Conservation (phyloP, 2,797 vertebrate genomes). For the Streptopelia turtur region DNA sequence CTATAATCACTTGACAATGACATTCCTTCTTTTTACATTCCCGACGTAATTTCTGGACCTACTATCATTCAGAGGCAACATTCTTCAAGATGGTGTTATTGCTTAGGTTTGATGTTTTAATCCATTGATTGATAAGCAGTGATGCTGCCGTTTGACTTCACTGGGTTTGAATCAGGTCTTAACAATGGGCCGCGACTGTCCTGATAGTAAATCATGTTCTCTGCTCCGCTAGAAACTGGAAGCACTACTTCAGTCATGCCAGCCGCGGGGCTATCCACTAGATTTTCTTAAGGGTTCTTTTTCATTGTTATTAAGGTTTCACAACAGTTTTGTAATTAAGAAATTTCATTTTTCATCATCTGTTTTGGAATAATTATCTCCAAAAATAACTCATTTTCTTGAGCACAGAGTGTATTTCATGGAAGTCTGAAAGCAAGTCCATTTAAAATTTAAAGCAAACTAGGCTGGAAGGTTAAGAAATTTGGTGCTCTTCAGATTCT, state of each 20-base stretch:
- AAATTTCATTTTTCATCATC: not conserved
- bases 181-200: not conserved
- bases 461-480: not conserved
- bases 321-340: not conserved
- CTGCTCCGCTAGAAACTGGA: not conserved
- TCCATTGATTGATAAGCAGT: not conserved
- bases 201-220: not conserved
- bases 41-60: not conserved
- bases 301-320: not conserved
- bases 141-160: not conserved
- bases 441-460: not conserved
- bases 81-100: not conserved
- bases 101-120: not conserved
- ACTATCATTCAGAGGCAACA: not conserved
- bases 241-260: not conserved
- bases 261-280: not conserved
- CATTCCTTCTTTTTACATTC: not conserved
- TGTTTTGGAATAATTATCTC: not conserved
- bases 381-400: not conserved
- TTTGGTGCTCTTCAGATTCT: not conserved
- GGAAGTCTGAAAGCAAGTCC: not conserved
- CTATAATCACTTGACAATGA: not conserved
- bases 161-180: not conserved
- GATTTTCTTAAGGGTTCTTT: not conserved
- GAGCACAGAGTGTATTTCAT: not conserved